Evolutionary conservation across 37 sponge, comb jelly and placozoan genomes (phyloP), one percentile per base, ranked within the genome.

Genomic region (Beroe forskalii): DNA sequence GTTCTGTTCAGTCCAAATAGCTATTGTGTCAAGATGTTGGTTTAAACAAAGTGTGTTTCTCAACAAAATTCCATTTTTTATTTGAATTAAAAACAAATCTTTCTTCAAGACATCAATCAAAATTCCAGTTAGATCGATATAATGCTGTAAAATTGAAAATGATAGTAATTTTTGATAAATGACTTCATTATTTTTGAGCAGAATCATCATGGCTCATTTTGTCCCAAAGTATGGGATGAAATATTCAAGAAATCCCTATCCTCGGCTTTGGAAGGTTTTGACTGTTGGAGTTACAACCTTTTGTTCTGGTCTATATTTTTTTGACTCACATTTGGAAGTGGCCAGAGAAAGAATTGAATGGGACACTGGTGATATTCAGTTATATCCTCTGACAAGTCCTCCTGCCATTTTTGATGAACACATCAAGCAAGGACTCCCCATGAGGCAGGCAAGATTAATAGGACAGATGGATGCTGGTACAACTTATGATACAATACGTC

Each of bases 361-460:
- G 28, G 86, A 80, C 55, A 80, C 31, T 17, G 86, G 86, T 30
- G 86, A 44, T 43, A 24, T 80, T 17, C 86, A 80, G 37, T 38
- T 80, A 4, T 80, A 80, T 44, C 86, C 86, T n/a, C 86, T 80
- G 30, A 80, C 86, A 28, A 25, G 35, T 27, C 40, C 40, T 41
- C 86, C 86, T 27, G 86, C 37, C 17, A 48, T 80, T 28, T 80
- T 24, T 23, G 86, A 80, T 23, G 86, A 80, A 27, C 86, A 80
- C 27, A 80, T 80, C 44, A 80, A 80, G 86, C 28, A 38, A 25
- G 40, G 40, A 1, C 37, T 80, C 24, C 86, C 86, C 9, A 80
- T 80, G 86, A 80, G 86, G 22, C 37, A 80, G 31, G 27, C 6
- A 14, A 9, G 32, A 3, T 37, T 20, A 2, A 14, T 69, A 20